Evolutionary conservation across 2,888 invertebrate species (phyloP), one percentile per base, ranked within the genome.

Genomic region (Halocaridina rubra): DNA sequence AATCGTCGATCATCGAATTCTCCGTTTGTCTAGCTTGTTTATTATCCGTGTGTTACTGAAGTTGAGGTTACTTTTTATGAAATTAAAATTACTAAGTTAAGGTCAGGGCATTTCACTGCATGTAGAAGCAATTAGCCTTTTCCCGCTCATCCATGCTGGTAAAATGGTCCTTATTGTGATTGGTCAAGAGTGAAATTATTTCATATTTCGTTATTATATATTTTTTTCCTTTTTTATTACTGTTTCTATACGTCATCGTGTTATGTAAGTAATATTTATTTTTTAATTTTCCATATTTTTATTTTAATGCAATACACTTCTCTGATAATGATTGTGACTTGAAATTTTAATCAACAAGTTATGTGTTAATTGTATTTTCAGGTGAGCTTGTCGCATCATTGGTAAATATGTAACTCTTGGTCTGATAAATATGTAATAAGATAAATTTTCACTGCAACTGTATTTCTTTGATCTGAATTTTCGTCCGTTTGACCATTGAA

Each of bases 1-100:
- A 82, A 82, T 82, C 82, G 82, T 82, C 82, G 82, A 82, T 82
- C 82, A 82, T 82, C 82, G 82, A 82, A 82, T 71, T 77, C 82
- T 82, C 82, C 77, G 82, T 82, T 82, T 74, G 82, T 82, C 82
- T 82, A 82, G 82, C 82, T 82, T 82, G 72, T 82, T 82, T 82
- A 82, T 82, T 82, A 82, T 74, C 82, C 76, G 82, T 82, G 82
- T 82, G 82, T 82, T 82, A 72, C 77, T 78, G 82, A 82, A 82
- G 82, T 82, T 82, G 82, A 82, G 82, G 82, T 82, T 82, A 82
- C 77, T 76, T 82, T 82, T 78, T 78, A 82, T 82, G 78, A 78
- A 82, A 82, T 78, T 82, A 78, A 78, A 64, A 74, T 59, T 29
- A 69, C 32, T 78, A 77, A 39, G 77, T 77, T 82, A 82, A 82